phyloP scores from a whole-genome alignment of 2,797 vertebrate genomes.

The Malacoraja senta region DNA sequence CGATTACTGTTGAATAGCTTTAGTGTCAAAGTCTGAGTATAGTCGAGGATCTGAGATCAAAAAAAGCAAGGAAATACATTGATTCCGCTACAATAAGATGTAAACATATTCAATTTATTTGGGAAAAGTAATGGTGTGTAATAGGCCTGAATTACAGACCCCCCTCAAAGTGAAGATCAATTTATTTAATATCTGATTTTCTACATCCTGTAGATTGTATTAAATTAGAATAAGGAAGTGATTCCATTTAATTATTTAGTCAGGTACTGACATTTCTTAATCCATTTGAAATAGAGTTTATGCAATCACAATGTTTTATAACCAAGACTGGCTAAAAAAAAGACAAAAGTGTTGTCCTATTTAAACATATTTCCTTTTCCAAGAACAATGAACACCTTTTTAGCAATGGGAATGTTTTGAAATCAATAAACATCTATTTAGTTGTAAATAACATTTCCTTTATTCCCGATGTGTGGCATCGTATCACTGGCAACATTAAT shows the following conservation, averaged over 20 bases:
- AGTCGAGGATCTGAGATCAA: not conserved
- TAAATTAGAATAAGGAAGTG: not conserved
- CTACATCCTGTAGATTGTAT: not conserved
- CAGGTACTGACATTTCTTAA: not conserved
- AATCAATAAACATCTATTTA: not conserved
- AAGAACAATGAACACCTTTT: not conserved
- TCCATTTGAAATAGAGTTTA: not conserved
- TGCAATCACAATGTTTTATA: not conserved
- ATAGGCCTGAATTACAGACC: not conserved
- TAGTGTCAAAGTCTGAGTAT: not conserved
- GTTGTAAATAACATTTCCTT: not conserved
- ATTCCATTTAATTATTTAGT: not conserved
- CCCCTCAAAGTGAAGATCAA: not conserved
- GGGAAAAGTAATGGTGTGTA: not conserved
- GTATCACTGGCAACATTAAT: not conserved
- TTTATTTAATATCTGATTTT: not conserved
- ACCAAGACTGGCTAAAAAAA: not conserved
- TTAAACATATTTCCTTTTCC: not conserved
- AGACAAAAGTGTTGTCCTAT: not conserved
- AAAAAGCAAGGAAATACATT: not conserved
- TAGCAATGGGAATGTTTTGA: not conserved
- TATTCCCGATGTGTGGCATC: not conserved
- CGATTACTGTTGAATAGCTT: not conserved
- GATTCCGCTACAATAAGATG: not conserved
- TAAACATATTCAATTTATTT: not conserved